Evolutionary conservation across 1,140 invertebrate species (phyloP), one percentile per base, ranked within the genome.

Genomic region (Drosophila navojoa): DNA sequence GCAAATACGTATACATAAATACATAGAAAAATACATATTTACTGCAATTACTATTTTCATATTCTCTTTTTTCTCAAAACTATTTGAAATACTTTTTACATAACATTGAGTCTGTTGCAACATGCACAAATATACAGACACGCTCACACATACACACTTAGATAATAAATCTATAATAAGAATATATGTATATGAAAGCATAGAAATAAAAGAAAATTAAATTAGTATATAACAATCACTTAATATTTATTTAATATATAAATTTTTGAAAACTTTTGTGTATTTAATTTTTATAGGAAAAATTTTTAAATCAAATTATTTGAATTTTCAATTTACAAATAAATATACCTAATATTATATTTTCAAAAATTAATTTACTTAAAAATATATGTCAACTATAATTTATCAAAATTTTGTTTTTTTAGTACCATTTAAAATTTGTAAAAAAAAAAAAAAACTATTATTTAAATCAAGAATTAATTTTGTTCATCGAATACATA

Each of bases 91-190:
- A 44, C 22, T 15, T 60, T 52, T 42, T 32, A 38, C 29, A 52
- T 7, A 45, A 62, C 40, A 49, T 63, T 70, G 49, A 54, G 50
- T 70, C 29, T 25, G 64, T 60, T 68, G 64, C 64, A 68, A 68
- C 64, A 68, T 62, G 67, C 55, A 60, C 47, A 61, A 59, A 59
- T 68, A 68, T 68, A 68, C 29, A 50, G n/a, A 47, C 53, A 50
- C 47, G 7, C 45, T 25, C 50, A 29, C 42, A 35, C 57, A 40
- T 22, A 50, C 35, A 55, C 50, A 53, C 50, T 9, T 15, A 54
- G 52, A 55, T 45, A 2, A 16, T 16, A 38, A 62, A 25, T 3
- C 7, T 11, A 16, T 13, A 29, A 38, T 9, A 32, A 32, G 6
- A 32, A 32, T 9, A 19, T 55, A 55, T 38, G 5, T 13, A 22